phyloP scores from a whole-genome alignment of 2,113 vertebrate species.

The Martes martes region DNA sequence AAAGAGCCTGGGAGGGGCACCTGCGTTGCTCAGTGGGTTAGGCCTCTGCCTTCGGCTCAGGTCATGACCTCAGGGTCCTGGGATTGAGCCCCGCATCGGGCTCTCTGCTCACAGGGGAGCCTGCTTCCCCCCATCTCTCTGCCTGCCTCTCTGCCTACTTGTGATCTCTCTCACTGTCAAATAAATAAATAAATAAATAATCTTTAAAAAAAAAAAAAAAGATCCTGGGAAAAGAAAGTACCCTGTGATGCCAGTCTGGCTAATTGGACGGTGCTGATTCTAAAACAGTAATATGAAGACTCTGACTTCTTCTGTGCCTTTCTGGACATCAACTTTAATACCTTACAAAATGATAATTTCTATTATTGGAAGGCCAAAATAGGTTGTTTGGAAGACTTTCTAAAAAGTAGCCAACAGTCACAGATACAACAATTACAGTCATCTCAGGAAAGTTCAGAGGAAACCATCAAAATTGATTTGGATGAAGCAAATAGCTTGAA shows the following conservation, averaged over 20 bases:
- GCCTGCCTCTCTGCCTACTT: too few species aligned
- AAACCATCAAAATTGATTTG: neutral
- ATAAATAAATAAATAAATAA: too few species aligned
- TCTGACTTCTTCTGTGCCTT: neutral
- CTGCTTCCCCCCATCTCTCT: too few species aligned
- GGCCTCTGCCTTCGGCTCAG: too few species aligned
- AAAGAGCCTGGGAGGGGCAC: neutral
- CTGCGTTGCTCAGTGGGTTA: too few species aligned
- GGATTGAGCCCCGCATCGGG: too few species aligned
- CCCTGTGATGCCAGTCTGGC: rapidly evolving
- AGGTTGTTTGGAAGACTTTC: neutral
- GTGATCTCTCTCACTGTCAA: too few species aligned
- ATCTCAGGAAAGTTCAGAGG: neutral
- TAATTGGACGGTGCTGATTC: rapidly evolving
- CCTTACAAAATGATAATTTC: neutral
- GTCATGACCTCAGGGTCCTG: too few species aligned
- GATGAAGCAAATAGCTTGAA: neutral
- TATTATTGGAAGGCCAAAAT: neutral
- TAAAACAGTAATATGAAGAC: neutral
- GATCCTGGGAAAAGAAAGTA: neutral
- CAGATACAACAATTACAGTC: rapidly evolving
- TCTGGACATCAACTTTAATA: neutral
- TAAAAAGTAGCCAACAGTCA: neutral
- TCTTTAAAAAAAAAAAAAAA: too few species aligned
- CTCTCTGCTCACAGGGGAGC: too few species aligned